Evolutionary conservation across 2,888 invertebrate species (phyloP), one percentile per base, ranked within the genome.

Genomic region (Drosophila ustulata): DNA sequence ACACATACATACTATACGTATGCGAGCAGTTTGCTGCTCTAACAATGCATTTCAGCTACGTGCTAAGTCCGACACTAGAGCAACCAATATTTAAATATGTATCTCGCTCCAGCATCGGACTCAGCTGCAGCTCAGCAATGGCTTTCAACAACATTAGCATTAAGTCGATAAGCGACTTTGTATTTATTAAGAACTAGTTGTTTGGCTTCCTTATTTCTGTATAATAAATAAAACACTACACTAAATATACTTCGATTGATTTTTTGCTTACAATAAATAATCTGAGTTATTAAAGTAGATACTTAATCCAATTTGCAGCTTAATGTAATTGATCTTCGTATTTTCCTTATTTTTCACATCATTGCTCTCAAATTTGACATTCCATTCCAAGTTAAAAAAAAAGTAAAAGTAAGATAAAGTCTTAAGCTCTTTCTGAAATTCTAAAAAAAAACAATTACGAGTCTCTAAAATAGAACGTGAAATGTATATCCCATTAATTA

Each of bases 1-100:
- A 34, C 9, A 34, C 11, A 11, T 34, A 34, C 4, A 11, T 34
- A 11, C 11, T n/a, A 9, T 34, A 32, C 9, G 37, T 37, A 37
- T n/a, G n/a, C 32, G 32, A 32, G 32, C 9, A 32, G 32, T 37
- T 11, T 34, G 53, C 18, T 39, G 39, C 13, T 37, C 26, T 47
- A 45, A 56, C 55, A 56, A 56, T 56, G 45, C 32, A 56, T 53
- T 37, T 65, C 37, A 23, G 56, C 30, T 34, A 55, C 55, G 67
- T 61, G 53, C 49, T 26, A 43, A 37, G 50, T 23, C 26, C 37
- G 32, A 7, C 39, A 57, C 39, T 37, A 63, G 25, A 32, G 43
- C 13, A 52, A 52, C 9, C 39, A 34, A 49, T 25, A 68, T 39
- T 62, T 56, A 34, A 46, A 56, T 46, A 62, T 46, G 55, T 46